Base-by-base conservation (phyloP, 2,888 invertebrate species). In the Hemaris fuciformis region DNA sequence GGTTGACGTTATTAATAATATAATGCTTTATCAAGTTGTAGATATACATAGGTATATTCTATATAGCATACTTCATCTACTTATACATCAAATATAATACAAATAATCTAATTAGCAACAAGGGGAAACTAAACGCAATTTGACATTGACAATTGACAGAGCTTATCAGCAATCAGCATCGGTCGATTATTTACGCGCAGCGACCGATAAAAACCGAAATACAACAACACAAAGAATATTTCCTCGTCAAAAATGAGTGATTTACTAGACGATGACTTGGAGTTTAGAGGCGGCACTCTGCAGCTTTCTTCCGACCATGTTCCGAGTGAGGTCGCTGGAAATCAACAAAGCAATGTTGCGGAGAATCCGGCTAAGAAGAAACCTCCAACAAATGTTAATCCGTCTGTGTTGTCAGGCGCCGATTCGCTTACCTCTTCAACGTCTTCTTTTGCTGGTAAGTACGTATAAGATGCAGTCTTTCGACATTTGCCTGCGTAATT, bases 241-340 rank as follows among this genome's bases (percentile, higher is more conserved):
- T n/a, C n/a, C n/a, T n/a, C n/a, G n/a, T n/a, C n/a, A n/a, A 77
- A 22, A 57, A 92, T 93, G 93, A 81, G 85, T 70, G 89, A 93
- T 70, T 75, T 92, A 67, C 75, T 93, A 60, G 94, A 94, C 48
- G 94, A 94, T 34, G 94, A 94, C 69, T 83, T 84, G 81, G 94
- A 94, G 77, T 94, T 94, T 71, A 91, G 91, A 59, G 94, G 93
- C 41, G 94, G 94, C 48, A 94, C 94, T 27, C 74, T 93, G 66
- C 91, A 92, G 73, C 71, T 92, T 58, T 87, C 90, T 15, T 75
- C 86, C 1, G 91, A 91, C 22, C 77, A 75, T 43, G 67, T 70
- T 31, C 66, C 73, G 8, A 72, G 72, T 23, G 84, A 79, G 34
- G 74, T 63, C 65, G 71, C 76, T 43, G 83, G 79, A 57, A 79